These are phyloP conservation scores for Acrocephalus kingi DNA, from an alignment of 2,113 vertebrate genomes.

Conservation along the genomic window DNA sequence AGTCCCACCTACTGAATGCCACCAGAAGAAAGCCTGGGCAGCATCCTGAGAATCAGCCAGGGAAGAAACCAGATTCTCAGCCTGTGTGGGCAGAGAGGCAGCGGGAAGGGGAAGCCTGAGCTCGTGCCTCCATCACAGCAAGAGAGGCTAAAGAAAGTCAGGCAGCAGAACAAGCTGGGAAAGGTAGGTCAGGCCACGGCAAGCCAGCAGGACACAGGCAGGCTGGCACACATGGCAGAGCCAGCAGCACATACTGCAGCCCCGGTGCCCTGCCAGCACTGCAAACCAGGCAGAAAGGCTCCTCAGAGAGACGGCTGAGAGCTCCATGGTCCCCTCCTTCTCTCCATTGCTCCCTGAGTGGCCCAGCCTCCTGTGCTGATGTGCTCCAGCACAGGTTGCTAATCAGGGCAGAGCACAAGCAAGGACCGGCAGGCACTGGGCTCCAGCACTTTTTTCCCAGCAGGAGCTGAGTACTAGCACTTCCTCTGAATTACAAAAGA, in stretches of 20 bases:
- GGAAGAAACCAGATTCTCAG: neutral
- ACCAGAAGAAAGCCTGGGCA: neutral
- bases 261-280: neutral
- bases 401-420: constrained; percentile 25
- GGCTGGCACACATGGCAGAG: neutral
- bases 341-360: neutral
- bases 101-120: neutral
- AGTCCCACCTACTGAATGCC: neutral
- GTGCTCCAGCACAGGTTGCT: neutral
- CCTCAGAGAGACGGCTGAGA: neutral
- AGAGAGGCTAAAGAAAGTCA: neutral
- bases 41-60: neutral
- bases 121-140: neutral
- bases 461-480: constrained; percentile 5
- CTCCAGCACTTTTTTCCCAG: constrained; percentile 36
- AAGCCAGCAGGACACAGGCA: neutral
- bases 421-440: neutral
- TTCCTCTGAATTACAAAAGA: neutral
- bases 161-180: neutral
- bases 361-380: neutral
- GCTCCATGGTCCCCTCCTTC: neutral
- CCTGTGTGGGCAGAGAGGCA: neutral
- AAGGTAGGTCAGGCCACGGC: neutral
- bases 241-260: neutral
- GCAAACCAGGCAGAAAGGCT: neutral